Base-by-base conservation (phyloP, 1,140 invertebrate species). In the Heterodera schachtii region DNA sequence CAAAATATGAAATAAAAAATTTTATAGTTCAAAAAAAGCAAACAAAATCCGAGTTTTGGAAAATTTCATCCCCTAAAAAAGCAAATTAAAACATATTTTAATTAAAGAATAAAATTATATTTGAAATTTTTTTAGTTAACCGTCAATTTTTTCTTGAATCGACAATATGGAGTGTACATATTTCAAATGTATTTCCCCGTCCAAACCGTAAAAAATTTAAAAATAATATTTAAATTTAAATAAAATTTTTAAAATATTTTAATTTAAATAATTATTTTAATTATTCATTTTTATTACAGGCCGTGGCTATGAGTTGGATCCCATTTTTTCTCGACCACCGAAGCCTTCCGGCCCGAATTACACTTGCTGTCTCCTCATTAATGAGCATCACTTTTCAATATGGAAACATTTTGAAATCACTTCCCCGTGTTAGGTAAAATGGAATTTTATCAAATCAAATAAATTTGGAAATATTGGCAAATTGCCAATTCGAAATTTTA, bases 251-350 rank as follows among this genome's bases (percentile, higher is more conserved):
- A n/a, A n/a, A n/a, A n/a, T n/a, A n/a, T n/a, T n/a, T n/a, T n/a
- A n/a, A n/a, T n/a, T n/a, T n/a, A n/a, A n/a, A n/a, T n/a, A n/a
- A n/a, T n/a, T n/a, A n/a, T n/a, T n/a, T n/a, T n/a, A n/a, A n/a
- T n/a, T n/a, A n/a, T n/a, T n/a, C 31, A 31, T 31, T 31, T 31
- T 31, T 31, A 31, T 31, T 19, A 64, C 46, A 75, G 82, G 82
- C 82, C 7, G 82, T 83, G 49, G 82, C 90, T 47, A 88, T 92
- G 13, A 91, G 91, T 6, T 92, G 91, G 89, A 90, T 92, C 16
- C 91, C 91, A 19, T 92, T 92, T 83, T 92, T 91, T 90, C 90
- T 91, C 74, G 84, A 85, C 60, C 86, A 85, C 49, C 91, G 92
- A 83, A 90, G 90, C 9, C 88, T 91, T 5, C 91, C 91, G 5